Evolutionary conservation across 2,113 vertebrate species (phyloP).

Genomic region (Beaufortia kweichowensis): DNA sequence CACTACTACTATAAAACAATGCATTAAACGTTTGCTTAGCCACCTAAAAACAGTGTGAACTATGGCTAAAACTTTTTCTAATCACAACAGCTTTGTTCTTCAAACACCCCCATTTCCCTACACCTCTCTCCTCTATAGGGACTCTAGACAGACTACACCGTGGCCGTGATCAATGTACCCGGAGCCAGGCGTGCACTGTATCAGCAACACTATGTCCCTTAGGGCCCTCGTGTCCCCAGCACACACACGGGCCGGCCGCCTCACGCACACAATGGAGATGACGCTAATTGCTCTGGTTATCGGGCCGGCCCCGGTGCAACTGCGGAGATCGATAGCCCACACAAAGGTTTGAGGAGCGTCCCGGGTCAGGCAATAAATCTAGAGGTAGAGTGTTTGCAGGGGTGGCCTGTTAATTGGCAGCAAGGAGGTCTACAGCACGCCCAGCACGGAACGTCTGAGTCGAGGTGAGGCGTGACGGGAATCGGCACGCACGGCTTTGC

Average conservation of each 20-base stretch:
- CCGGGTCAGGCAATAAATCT: slow-evolving; percentile 73
- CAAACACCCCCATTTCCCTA: slow-evolving; percentile 14
- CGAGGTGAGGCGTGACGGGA: slow-evolving; percentile 18
- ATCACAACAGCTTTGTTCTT: slow-evolving; percentile 44
- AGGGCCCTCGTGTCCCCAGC: not conserved
- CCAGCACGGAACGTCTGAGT: slow-evolving; percentile 38
- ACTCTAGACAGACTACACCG: not conserved
- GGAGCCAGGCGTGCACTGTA: slow-evolving; percentile 41
- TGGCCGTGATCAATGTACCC: slow-evolving; percentile 49
- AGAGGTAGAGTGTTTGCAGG: slow-evolving; percentile 37
- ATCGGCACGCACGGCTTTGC: slow-evolving; percentile 5
- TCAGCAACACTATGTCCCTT: slow-evolving; percentile 14
- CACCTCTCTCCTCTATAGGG: slow-evolving; percentile 11
- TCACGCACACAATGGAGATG: slow-evolving; percentile 66
- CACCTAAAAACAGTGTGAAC: slow-evolving; percentile 4
- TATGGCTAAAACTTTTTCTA: slow-evolving; percentile 34
- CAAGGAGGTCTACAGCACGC: slow-evolving; percentile 45
- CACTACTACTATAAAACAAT: not conserved
- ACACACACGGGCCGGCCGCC: slow-evolving; percentile 47
- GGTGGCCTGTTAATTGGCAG: slow-evolving; percentile 62
- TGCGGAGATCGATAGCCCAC: slow-evolving; percentile 71
- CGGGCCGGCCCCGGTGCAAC: slow-evolving; percentile 65
- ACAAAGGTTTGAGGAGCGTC: slow-evolving; percentile 70
- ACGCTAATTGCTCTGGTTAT: slow-evolving; percentile 75
- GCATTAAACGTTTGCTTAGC: not conserved